Conservation (phyloP, 2,797 vertebrate species). For the Toxotes lorentzi region DNA sequence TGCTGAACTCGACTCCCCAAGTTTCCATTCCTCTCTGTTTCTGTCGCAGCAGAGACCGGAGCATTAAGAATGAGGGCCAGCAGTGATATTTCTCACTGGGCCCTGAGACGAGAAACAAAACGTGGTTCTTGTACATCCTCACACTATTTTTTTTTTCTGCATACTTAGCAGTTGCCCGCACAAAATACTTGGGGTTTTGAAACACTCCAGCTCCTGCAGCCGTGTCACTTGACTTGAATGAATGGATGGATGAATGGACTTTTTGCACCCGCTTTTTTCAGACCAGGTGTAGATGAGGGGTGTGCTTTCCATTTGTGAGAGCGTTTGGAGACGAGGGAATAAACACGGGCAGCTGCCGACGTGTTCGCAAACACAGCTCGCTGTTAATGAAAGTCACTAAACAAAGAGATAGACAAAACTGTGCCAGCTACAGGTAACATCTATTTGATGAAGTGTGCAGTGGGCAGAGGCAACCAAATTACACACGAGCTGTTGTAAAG, state of each 20-base stretch:
- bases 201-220: background rate
- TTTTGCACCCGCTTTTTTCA: constrained; percentile 25
- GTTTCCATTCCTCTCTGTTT: constrained; percentile 34
- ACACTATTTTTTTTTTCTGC: background rate
- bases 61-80: constrained; percentile 37
- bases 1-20: constrained; percentile 3
- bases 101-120: constrained; percentile 18
- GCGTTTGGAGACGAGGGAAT: background rate
- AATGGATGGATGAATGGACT: background rate
- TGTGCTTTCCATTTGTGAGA: constrained; percentile 2
- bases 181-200: background rate
- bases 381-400: constrained; percentile 49
- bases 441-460: constrained; percentile 29
- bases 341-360: constrained; percentile 33
- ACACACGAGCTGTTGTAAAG: background rate
- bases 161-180: background rate
- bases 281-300: background rate
- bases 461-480: constrained; percentile 27
- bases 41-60: constrained; percentile 18
- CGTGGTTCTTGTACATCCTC: constrained; percentile 7
- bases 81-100: constrained; percentile 40
- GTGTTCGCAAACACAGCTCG: constrained; percentile 39
- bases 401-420: constrained; percentile 48
- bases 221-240: background rate
- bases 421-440: constrained; percentile 42